Evolutionary conservation across 1,140 invertebrate genomes (phyloP).

Genomic region (Hypothenemus hampei): DNA sequence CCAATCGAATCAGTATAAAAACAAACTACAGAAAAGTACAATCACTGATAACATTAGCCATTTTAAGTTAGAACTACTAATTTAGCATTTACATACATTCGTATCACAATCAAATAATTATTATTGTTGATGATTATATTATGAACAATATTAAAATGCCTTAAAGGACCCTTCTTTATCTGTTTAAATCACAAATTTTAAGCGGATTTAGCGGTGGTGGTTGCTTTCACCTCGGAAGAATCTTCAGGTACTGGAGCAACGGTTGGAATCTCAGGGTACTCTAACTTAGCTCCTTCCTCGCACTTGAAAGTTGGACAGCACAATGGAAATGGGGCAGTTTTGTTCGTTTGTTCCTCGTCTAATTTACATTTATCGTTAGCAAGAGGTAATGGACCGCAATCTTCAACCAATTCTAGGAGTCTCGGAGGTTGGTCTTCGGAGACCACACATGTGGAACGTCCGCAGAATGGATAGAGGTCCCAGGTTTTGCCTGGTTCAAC

Average conservation of each 20-base stretch:
- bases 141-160: no score
- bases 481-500: slow-evolving; percentile 76
- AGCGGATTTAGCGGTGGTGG: slow-evolving; percentile 39
- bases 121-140: no score
- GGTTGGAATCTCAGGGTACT: slow-evolving; percentile 76
- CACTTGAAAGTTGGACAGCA: slow-evolving; percentile 83
- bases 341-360: slow-evolving; percentile 77
- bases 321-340: slow-evolving; percentile 76
- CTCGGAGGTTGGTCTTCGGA: slow-evolving; percentile 65
- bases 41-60: no score
- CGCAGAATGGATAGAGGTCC: slow-evolving; percentile 82
- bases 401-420: slow-evolving; percentile 77
- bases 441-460: slow-evolving; percentile 76
- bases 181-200: no score
- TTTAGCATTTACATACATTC: no score
- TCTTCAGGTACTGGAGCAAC: slow-evolving; percentile 50
- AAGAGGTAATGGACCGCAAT: slow-evolving; percentile 79
- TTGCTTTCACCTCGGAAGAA: slow-evolving; percentile 22
- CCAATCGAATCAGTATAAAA: no score
- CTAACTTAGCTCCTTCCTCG: slow-evolving; percentile 74
- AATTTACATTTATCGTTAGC: slow-evolving; percentile 84
- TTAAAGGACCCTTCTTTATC: no score
- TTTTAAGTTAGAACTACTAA: no score
- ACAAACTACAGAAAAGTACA: no score
- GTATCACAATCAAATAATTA: no score